phyloP scores from a whole-genome alignment of 2,113 vertebrate species.

The Loxodonta africana region DNA sequence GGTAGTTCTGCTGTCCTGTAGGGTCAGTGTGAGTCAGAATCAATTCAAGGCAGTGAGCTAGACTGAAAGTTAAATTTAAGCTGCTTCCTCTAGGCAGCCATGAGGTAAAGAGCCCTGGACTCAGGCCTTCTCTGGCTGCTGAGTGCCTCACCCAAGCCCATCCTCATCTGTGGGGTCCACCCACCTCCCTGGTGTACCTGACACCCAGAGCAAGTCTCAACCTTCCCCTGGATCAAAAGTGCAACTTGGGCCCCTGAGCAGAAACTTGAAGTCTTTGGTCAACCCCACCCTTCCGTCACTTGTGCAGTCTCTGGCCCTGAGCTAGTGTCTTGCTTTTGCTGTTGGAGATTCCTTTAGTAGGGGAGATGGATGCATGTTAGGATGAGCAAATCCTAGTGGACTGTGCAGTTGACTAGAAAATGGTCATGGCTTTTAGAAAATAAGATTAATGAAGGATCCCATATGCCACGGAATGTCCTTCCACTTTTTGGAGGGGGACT shows the following conservation, averaged over 20 bases:
- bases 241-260: background rate
- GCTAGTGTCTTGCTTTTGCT: background rate
- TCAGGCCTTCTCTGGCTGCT: background rate
- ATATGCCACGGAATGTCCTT: background rate
- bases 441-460: background rate
- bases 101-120: too few species aligned
- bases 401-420: background rate
- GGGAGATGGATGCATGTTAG: background rate
- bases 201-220: background rate
- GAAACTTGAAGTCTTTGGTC: background rate
- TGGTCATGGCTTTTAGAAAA: background rate
- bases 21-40: too few species aligned
- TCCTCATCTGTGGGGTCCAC: background rate
- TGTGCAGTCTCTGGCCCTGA: background rate
- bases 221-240: background rate
- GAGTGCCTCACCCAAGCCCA: background rate
- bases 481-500: background rate
- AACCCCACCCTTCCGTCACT: background rate
- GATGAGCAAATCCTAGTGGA: background rate
- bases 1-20: too few species aligned
- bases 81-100: background rate
- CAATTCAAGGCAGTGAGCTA: too few species aligned
- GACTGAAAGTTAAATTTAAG: background rate
- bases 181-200: background rate
- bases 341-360: background rate